Evolutionary conservation across 2,888 invertebrate genomes (phyloP).

Genomic region (Germaria angustata): DNA sequence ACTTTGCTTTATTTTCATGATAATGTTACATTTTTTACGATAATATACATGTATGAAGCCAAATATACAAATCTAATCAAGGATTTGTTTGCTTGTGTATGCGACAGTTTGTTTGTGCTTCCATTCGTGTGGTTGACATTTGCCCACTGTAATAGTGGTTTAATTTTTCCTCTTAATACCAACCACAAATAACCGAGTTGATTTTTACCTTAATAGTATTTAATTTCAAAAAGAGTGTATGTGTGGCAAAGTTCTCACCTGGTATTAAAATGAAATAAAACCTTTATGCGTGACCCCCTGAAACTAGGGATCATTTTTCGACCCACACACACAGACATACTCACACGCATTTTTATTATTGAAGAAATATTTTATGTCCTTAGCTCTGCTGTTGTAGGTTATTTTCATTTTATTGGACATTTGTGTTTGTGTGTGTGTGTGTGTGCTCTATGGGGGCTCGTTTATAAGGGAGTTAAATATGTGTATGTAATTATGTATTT

Average conservation of each 20-base stretch:
- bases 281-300: conserved; percentile 65
- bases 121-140: not conserved
- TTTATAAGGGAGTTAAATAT: conserved; percentile 47
- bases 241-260: conserved; percentile 30
- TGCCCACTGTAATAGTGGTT: not conserved
- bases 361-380: conserved; percentile 21
- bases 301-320: conserved; percentile 27
- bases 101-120: not conserved
- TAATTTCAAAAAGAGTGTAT: conserved; percentile 3
- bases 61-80: not conserved
- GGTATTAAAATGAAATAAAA: conserved; percentile 47
- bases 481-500: not conserved
- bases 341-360: not conserved
- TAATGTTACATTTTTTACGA: not conserved
- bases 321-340: not conserved
- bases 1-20: not conserved
- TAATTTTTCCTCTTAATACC: not conserved
- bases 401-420: conserved; percentile 19
- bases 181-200: not conserved
- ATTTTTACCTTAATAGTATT: conserved; percentile 4
- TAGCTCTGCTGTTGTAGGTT: not conserved
- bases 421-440: not conserved
- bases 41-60: not conserved
- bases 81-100: not conserved
- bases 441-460: conserved; percentile 33